Evolutionary conservation across 2,113 vertebrate genomes (phyloP).

Genomic region (Butorides virescens): DNA sequence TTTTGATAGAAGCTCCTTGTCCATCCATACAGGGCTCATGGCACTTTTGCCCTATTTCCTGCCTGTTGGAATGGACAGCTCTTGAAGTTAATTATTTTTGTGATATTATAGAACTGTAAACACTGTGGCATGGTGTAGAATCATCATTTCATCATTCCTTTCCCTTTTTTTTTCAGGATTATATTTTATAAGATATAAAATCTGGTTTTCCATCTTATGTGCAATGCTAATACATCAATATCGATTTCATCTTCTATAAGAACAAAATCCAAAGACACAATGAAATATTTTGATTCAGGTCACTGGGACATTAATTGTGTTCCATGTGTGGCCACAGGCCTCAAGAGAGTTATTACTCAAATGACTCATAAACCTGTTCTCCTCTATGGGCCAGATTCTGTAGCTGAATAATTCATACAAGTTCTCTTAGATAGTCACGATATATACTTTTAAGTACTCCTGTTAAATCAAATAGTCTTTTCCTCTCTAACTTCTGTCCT

Average conservation of each 20-base stretch:
- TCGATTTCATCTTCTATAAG: neutral
- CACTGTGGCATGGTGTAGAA: neutral
- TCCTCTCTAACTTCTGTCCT: neutral
- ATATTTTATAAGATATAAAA: neutral
- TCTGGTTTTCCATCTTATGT: neutral
- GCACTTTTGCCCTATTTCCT: neutral
- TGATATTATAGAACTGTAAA: neutral
- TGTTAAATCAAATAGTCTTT: neutral
- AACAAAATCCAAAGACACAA: neutral
- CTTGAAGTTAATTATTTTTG: neutral
- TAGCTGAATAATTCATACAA: neutral
- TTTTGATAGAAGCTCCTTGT: neutral
- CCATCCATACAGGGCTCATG: neutral
- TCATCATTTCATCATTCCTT: neutral
- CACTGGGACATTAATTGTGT: neutral
- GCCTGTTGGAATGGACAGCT: neutral
- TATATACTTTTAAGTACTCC: neutral
- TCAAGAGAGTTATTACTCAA: neutral
- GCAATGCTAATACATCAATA: neutral
- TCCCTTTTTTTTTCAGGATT: neutral
- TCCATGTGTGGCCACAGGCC: neutral
- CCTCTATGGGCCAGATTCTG: neutral
- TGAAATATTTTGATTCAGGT: neutral
- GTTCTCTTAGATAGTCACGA: neutral
- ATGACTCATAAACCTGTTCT: neutral